phyloP scores from a whole-genome alignment of 2,888 invertebrate genomes.

The Erynnis tages region DNA sequence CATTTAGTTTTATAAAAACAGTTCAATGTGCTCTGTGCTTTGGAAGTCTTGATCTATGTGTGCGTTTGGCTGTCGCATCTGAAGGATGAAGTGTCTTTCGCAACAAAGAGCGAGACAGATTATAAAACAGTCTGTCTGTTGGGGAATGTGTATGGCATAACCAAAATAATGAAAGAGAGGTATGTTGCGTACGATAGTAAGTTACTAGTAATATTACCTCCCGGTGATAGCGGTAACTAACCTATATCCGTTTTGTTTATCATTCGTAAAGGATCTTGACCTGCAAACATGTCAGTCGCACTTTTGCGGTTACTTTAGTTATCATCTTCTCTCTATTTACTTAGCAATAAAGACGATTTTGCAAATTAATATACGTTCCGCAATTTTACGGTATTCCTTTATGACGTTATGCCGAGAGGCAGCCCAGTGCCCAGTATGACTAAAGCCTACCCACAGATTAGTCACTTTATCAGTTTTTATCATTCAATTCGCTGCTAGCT shows the following conservation, averaged over 20 bases:
- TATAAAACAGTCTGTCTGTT: neutral
- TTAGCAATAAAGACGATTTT: conserved; percentile 20
- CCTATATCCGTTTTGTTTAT: conserved; percentile 8
- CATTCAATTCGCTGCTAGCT: conserved; percentile 36
- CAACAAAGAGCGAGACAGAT: conserved; percentile 4
- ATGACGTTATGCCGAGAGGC: conserved; percentile 24
- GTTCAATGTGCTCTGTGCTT: too few species aligned
- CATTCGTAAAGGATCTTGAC: conserved; percentile 10
- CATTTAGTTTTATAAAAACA: too few species aligned
- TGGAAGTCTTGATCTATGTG: too few species aligned
- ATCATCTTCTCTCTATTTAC: conserved; percentile 1
- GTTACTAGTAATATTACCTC: neutral
- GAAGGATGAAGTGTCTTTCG: conserved; percentile 6
- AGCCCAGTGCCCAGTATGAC: conserved; percentile 42
- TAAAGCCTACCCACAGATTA: conserved; percentile 41
- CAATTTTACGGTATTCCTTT: conserved; percentile 20
- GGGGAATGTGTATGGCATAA: neutral
- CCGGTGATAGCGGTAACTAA: too few species aligned
- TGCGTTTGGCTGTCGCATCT: too few species aligned
- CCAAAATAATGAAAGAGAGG: conserved; percentile 5
- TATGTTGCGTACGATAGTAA: neutral
- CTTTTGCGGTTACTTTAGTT: conserved; percentile 1
- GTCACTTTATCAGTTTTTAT: conserved; percentile 43
- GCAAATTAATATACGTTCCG: neutral
- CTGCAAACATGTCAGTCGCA: neutral